phyloP scores from a whole-genome alignment of 2,113 vertebrate species.

The Misgurnus anguillicaudatus region DNA sequence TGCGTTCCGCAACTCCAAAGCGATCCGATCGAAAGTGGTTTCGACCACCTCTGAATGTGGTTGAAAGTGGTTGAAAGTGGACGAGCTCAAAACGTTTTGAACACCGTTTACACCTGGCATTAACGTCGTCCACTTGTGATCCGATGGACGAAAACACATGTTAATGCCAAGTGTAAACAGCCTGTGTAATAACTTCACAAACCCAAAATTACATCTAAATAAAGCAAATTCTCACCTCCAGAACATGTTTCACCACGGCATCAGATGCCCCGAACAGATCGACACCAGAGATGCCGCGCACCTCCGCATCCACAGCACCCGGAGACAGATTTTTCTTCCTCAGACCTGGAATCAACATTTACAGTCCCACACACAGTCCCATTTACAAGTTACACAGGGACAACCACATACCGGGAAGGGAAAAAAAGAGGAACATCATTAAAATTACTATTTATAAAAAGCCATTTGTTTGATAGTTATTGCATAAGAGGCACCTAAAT shows the following conservation, averaged over 20 bases:
- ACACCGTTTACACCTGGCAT: too few species aligned
- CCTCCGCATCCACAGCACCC: conserved; percentile 89
- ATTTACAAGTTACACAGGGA: conserved; percentile 62
- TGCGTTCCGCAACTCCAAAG: too few species aligned
- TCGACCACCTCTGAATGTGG: too few species aligned
- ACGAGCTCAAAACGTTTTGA: too few species aligned
- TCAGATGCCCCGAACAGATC: conserved; percentile 94
- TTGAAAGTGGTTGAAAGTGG: too few species aligned
- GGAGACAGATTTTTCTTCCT: conserved; percentile 97
- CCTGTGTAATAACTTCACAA: too few species aligned
- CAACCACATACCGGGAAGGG: conserved; percentile 40
- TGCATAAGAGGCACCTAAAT: background rate
- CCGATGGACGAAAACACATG: too few species aligned
- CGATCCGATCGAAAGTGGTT: too few species aligned
- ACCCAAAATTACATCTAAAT: too few species aligned
- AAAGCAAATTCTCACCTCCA: conserved; percentile 79
- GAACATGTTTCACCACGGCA: conserved; percentile 93
- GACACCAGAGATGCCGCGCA: conserved; percentile 90
- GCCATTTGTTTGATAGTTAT: conserved; percentile 9
- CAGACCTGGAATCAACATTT: conserved; percentile 81
- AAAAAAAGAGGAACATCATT: conserved; percentile 31
- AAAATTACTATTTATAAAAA: conserved; percentile 13
- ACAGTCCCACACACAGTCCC: conserved; percentile 54
- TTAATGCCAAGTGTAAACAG: too few species aligned
- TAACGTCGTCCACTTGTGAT: too few species aligned